These are phyloP conservation scores for Clarias platycephalus DNA, from an alignment of 2,797 vertebrate species.

Conservation along the genomic window DNA sequence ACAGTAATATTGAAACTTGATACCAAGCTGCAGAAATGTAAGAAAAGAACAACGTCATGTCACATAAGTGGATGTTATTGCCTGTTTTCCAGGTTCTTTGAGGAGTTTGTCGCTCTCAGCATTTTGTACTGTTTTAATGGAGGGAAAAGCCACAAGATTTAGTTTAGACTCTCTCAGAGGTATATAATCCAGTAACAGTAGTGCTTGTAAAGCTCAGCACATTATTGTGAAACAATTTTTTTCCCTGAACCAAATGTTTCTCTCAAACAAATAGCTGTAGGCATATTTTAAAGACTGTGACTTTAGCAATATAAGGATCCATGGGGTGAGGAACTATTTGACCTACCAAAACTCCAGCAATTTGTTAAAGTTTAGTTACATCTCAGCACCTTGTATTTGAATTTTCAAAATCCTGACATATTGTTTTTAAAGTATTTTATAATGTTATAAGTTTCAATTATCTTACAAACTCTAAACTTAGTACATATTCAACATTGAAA, in stretches of 20 bases:
- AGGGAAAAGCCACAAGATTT: not conserved
- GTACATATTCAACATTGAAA: not conserved
- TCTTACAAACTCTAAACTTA: not conserved
- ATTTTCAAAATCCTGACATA: not conserved
- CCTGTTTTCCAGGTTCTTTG: conserved; percentile 8
- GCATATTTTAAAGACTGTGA: not conserved
- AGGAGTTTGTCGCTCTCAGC: conserved; percentile 26
- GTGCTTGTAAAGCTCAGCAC: conserved; percentile 16
- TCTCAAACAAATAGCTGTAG: not conserved
- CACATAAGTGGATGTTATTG: conserved; percentile 22
- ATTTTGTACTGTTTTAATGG: conserved; percentile 27
- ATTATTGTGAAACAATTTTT: not conserved
- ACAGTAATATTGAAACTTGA: not conserved
- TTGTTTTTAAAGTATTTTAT: not conserved
- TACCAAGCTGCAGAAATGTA: not conserved
- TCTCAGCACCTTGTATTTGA: too few relatives aligned
- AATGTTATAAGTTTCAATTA: not conserved
- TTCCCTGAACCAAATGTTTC: not conserved
- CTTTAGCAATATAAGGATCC: not conserved
- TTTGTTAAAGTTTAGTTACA: not conserved
- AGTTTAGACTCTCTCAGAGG: conserved; percentile 8
- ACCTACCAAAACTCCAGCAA: not conserved
- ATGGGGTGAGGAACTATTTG: not conserved
- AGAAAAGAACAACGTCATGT: not conserved
- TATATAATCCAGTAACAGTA: not conserved